Conservation (phyloP, 2,113 vertebrate genomes). For the Fregata magnificens region DNA sequence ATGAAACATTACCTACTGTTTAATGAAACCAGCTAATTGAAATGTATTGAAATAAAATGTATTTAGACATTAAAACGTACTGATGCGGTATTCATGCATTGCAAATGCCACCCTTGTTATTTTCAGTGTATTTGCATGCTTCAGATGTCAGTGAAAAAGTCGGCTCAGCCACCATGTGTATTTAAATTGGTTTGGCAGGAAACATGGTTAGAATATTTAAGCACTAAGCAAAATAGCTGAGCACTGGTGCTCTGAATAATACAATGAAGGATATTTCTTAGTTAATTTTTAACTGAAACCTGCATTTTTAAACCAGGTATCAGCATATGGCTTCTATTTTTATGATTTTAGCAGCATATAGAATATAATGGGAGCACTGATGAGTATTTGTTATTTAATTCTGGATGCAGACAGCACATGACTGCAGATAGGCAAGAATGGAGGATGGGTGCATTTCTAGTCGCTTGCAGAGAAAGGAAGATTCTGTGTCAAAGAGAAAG, state of each 20-base stretch:
- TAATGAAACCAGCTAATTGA: not conserved
- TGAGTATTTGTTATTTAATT: not conserved
- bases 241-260: not conserved
- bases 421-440: not conserved
- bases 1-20: not conserved
- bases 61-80: not conserved
- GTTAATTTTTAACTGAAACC: not conserved
- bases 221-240: not conserved
- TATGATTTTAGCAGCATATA: not conserved
- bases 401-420: not conserved
- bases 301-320: not conserved
- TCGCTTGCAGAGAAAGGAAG: not conserved
- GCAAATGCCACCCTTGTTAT: not conserved
- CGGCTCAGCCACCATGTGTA: not conserved
- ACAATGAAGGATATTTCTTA: not conserved
- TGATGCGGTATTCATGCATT: not conserved
- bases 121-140: not conserved
- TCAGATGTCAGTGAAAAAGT: not conserved
- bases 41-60: not conserved
- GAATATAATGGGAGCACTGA: not conserved
- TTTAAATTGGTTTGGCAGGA: not conserved
- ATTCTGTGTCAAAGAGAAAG: not conserved
- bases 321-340: not conserved
- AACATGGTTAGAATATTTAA: not conserved
- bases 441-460: not conserved